phyloP scores from a whole-genome alignment of 2,888 invertebrate species.

The Saturnia pavonia region DNA sequence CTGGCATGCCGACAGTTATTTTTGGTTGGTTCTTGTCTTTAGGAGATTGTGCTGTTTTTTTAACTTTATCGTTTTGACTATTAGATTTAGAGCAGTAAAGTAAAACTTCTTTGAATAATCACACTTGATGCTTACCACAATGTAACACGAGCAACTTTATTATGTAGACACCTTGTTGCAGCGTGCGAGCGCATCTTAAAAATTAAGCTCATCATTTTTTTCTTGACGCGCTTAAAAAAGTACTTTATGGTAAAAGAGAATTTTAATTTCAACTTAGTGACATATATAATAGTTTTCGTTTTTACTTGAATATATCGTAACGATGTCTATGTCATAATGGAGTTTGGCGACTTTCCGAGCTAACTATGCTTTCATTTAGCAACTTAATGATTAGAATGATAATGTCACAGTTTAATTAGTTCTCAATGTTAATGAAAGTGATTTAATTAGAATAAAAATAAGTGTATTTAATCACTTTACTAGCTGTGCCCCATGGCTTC shows the following conservation, averaged over 20 bases:
- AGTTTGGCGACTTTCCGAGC: neutral
- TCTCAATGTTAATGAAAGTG: neutral
- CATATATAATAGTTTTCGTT: neutral
- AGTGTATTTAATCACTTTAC: neutral
- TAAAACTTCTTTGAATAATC: too few species aligned
- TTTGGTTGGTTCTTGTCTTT: neutral
- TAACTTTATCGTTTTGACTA: too few species aligned
- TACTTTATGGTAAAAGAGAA: neutral
- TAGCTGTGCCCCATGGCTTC: too few species aligned
- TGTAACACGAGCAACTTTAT: too few species aligned
- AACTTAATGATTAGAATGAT: neutral
- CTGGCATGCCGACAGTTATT: neutral
- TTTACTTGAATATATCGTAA: neutral
- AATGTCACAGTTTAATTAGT: neutral
- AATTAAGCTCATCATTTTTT: too few species aligned
- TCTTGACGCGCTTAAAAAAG: neutral
- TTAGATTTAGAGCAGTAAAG: too few species aligned
- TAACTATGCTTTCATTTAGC: neutral
- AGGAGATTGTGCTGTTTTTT: neutral
- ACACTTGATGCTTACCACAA: too few species aligned
- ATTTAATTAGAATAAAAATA: neutral
- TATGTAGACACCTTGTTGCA: too few species aligned
- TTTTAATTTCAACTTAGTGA: neutral
- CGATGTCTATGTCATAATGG: neutral
- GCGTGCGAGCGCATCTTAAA: too few species aligned